A percentile compares a stretch with the other conserved stretches of the same genome.
Evolutionary conservation across 2,797 vertebrate genomes (phyloP).

Genomic region (Urosaurus nigricauda): DNA sequence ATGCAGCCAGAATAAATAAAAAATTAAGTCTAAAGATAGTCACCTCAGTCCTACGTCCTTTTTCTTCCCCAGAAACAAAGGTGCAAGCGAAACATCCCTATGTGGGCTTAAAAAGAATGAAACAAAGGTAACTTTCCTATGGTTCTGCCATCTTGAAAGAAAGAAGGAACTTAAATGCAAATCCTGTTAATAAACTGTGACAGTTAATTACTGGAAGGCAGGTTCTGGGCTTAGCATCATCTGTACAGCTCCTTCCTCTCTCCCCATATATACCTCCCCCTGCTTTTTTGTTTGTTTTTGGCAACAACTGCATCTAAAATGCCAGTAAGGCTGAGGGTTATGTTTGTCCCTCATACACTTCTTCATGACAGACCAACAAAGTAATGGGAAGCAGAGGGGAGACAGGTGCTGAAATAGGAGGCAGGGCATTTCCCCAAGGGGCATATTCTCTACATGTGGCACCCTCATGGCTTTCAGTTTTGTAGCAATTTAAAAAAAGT

Average conservation of each 20-base stretch:
- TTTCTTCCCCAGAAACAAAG: conserved; percentile 22
- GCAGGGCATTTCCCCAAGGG: conserved; percentile 18
- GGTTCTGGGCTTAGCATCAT: conserved; percentile 14
- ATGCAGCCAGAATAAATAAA: conserved; percentile 1
- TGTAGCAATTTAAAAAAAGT: background rate
- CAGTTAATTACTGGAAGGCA: conserved; percentile 41
- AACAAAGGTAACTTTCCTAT: conserved; percentile 20
- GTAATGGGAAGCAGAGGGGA: background rate
- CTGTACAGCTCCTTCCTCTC: conserved; percentile 19
- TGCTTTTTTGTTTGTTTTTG: background rate
- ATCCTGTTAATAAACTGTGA: conserved; percentile 5
- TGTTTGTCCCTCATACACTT: background rate
- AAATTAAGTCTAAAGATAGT: conserved; percentile 31
- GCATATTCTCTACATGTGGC: conserved; percentile 10
- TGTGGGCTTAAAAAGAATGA: conserved; percentile 11
- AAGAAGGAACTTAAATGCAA: conserved; percentile 19
- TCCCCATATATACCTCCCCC: background rate
- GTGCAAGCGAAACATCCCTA: conserved; percentile 15
- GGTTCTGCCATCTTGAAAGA: conserved; percentile 15
- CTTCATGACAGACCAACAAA: conserved; percentile 13
- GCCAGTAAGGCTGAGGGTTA: background rate
- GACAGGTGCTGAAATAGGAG: background rate
- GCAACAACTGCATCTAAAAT: conserved; percentile 20
- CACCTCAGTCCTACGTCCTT: conserved; percentile 2
- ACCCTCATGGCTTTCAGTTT: conserved; percentile 38